phyloP scores from a whole-genome alignment of 2,113 vertebrate species.

The Myrmecobius fasciatus region DNA sequence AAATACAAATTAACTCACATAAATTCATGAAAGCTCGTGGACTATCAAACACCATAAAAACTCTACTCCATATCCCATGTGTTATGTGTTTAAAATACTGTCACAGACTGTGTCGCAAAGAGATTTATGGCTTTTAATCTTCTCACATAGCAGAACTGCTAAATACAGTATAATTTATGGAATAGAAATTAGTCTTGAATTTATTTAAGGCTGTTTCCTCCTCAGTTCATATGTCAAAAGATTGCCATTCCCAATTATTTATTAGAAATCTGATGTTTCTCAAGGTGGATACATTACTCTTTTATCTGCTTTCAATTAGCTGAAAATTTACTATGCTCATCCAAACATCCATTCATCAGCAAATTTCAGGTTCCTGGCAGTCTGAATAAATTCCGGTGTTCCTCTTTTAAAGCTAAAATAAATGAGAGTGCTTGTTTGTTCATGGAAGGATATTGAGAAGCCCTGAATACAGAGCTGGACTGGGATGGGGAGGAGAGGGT shows the following conservation, averaged over 20 bases:
- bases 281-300: conserved; percentile 86
- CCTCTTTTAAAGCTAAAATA: conserved; percentile 84
- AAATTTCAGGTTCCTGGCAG: conserved; percentile 87
- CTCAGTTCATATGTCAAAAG: conserved; percentile 82
- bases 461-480: conserved; percentile 49
- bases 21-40: conserved; percentile 43
- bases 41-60: conserved; percentile 53
- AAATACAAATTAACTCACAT: not conserved
- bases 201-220: conserved; percentile 79
- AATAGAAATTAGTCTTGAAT: conserved; percentile 82
- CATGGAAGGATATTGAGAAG: conserved; percentile 75
- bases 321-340: conserved; percentile 86
- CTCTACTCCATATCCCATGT: conserved; percentile 47
- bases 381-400: conserved; percentile 85
- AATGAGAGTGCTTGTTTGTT: conserved; percentile 82
- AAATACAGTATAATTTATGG: conserved; percentile 82
- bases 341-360: conserved; percentile 88
- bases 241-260: conserved; percentile 85
- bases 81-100: conserved; percentile 72
- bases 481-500: conserved; percentile 11
- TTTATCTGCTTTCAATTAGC: conserved; percentile 89
- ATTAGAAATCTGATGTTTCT: conserved; percentile 86
- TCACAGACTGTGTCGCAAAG: conserved; percentile 63
- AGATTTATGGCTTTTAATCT: conserved; percentile 84
- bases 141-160: conserved; percentile 77